Percentiles rank a stretch among this genome's conserved stretches.
These are phyloP conservation scores for Cairina moschata DNA, from an alignment of 2,113 vertebrate genomes.

Conservation along the genomic window DNA sequence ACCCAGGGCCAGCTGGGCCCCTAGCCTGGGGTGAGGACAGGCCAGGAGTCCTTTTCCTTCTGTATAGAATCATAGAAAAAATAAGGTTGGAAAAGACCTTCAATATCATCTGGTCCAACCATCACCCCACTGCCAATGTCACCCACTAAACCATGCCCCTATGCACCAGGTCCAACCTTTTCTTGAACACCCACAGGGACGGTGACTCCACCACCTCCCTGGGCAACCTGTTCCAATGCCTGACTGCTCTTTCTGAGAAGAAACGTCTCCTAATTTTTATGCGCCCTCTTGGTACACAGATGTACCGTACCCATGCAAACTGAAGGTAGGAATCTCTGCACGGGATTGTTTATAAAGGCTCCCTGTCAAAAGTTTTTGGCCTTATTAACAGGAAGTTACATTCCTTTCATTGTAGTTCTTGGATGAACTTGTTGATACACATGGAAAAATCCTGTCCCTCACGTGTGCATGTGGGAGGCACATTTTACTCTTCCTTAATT, in stretches of 20 bases:
- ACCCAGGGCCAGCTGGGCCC: not conserved
- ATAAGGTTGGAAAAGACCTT: too few relatives aligned
- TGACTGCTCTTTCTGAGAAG: too few relatives aligned
- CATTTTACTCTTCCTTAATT: not conserved
- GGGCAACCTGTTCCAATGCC: too few relatives aligned
- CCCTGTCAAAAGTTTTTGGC: not conserved
- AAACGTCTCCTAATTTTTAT: too few relatives aligned
- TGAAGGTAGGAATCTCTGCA: not conserved
- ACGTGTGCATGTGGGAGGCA: not conserved
- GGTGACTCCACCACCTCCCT: too few relatives aligned
- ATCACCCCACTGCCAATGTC: too few relatives aligned
- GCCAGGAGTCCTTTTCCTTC: not conserved
- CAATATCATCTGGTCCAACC: too few relatives aligned
- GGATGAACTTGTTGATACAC: not conserved
- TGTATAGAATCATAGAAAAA: not conserved
- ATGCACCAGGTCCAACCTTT: too few relatives aligned
- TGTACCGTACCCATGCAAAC: not conserved
- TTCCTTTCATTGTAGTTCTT: slow-evolving; percentile 53
- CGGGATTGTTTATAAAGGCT: not conserved
- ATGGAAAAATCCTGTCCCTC: slow-evolving; percentile 2
- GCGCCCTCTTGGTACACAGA: fast-evolving
- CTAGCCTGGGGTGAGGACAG: fast-evolving
- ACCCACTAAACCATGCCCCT: too few relatives aligned
- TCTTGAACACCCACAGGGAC: too few relatives aligned
- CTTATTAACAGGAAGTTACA: slow-evolving; percentile 37